Evolutionary conservation across 2,888 invertebrate genomes (phyloP), one percentile per base, ranked within the genome.

Genomic region (Ochlodes sylvanus): DNA sequence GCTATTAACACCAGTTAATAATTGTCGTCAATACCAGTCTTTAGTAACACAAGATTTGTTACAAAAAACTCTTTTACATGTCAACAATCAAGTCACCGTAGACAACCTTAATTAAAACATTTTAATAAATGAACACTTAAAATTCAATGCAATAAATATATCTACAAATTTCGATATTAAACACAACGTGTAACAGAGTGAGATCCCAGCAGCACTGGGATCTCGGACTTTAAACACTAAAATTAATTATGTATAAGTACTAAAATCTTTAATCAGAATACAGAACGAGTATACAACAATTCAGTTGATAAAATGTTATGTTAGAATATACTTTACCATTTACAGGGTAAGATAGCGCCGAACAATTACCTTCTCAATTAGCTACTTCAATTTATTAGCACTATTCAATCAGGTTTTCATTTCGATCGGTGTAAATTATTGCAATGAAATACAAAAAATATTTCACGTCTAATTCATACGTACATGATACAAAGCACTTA

Each of bases 131-230:
- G 27, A 55, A 55, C 55, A 55, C 15, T 7, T 14, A n/a, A 14
- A 55, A 55, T 55, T 32, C 27, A 55, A 32, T 55, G 14, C 41
- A 32, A 38, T 27, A 54, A 54, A 54, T 27, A 54, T 5, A 54
- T 54, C 19, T 17, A 47, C 15, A 12, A 42, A 58, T 42, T 42
- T 15, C 27, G 19, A 42, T 19, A 42, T 19, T 17, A 27, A 58
- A 58, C 42, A 42, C 14, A 58, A 58, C 42, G 9, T 42, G 38
- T 17, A 27, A 27, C 5, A 27, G 27, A 27, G 27, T 27, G 27
- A 27, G 27, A 5, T 27, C 27, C 27, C 27, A 27, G 5, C 27
- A 5, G 5, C 2, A 4, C 5, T 27, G 27, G 27, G 27, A 27
- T 4, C 27, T 27, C 27, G 27, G 27, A 4, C 27, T 27, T 27